Base-by-base conservation (phyloP, 2,888 invertebrate species). In the Spatulosminthurus flaviceps region DNA sequence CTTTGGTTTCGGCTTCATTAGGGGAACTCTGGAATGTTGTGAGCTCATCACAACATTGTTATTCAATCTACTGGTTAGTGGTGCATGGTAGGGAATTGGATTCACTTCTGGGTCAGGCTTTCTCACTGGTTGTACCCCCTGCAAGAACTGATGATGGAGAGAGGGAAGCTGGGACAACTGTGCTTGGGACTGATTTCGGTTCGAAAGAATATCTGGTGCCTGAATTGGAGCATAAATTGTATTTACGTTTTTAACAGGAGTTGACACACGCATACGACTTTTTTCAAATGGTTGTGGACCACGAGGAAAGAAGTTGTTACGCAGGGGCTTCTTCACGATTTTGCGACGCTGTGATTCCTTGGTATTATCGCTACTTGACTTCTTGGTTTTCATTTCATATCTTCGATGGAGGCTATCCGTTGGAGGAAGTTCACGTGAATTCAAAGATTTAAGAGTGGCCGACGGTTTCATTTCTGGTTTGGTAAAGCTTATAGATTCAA, bases 301-400 rank as follows among this genome's bases (percentile, higher is more conserved):
- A n/a, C 51, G 51, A 19, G 51, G 51, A 51, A 51, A 11, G n/a
- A 11, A 51, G 51, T 51, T 51, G 51, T 51, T 51, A 51, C n/a
- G 51, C 51, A 51, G 16, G 16, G 51, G 19, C 16, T 51, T 51
- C 51, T 51, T 51, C n/a, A 16, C 16, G 4, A 19, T 2, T n/a
- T 51, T 51, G 1, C 51, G 1, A 19, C 51, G 51, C 1, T 9
- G n/a, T 19, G 9, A 5, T 51, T 51, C n/a, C 16, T 51, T 51
- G 16, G 5, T 51, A 19, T 19, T 51, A 19, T 51, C 51, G 7
- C 13, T 41, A 9, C 13, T 7, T n/a, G n/a, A n/a, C n/a, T n/a
- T 19, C 16, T 16, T 9, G 16, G 51, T 19, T 9, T 13, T 51
- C 2, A 51, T 16, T n/a, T 51, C 51, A 16, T 51, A n/a, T 2